phyloP scores from a whole-genome alignment of 1,140 invertebrate species.

The Pomacea maculata region DNA sequence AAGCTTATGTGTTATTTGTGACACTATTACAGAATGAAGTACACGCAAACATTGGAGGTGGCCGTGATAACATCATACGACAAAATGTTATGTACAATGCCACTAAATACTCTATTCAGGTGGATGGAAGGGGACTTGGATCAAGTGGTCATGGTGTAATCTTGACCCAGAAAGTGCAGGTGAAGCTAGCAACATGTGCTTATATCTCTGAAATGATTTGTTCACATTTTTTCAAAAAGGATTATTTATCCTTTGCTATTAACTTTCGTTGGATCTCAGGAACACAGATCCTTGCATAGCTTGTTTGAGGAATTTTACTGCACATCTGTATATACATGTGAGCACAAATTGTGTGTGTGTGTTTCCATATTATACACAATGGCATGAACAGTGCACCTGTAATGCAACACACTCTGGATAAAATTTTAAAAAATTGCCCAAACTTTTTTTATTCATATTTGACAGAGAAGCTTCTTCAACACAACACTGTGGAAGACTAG shows the following conservation, averaged over 20 bases:
- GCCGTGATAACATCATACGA: conserved; percentile 32
- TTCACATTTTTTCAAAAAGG: background rate
- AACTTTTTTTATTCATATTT: background rate
- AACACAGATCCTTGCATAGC: background rate
- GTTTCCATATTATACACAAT: too few species aligned
- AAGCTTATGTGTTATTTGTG: conserved; percentile 43
- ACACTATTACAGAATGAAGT: conserved; percentile 36
- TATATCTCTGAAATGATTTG: background rate
- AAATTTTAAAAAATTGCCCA: too few species aligned
- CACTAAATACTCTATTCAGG: conserved; percentile 5
- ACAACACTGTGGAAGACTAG: conserved; percentile 31
- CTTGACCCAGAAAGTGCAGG: background rate
- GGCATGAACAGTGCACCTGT: too few species aligned
- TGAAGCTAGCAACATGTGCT: background rate
- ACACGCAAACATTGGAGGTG: conserved; percentile 35
- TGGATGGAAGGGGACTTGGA: conserved; percentile 25
- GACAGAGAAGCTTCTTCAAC: conserved; percentile 37
- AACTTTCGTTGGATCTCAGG: background rate
- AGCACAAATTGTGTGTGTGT: background rate
- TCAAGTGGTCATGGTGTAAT: background rate
- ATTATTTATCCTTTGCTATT: background rate
- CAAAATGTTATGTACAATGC: conserved; percentile 39
- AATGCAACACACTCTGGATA: too few species aligned
- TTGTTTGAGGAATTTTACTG: background rate
- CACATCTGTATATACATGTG: too few species aligned